Evolutionary conservation across 1,140 invertebrate genomes (phyloP).

Genomic region (Pararge aegeria): DNA sequence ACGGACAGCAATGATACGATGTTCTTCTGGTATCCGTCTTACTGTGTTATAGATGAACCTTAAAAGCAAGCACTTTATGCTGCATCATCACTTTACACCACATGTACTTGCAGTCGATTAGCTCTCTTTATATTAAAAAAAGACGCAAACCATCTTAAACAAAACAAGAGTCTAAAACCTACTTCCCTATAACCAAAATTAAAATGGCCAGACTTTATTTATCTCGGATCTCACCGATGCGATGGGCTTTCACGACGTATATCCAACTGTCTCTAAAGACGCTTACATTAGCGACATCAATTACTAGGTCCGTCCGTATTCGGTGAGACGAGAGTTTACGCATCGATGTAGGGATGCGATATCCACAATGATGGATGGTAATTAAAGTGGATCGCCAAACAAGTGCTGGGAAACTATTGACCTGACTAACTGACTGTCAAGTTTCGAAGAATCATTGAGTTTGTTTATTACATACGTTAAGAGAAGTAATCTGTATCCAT

Average conservation of each 20-base stretch:
- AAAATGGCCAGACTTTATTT: neutral
- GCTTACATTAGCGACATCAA: conserved; percentile 53
- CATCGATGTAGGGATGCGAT: conserved; percentile 47
- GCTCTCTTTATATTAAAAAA: no score
- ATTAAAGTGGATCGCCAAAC: conserved; percentile 59
- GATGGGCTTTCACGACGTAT: neutral
- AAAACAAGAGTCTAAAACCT: no score
- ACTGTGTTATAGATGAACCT: no score
- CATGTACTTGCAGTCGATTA: no score
- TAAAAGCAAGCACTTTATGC: no score
- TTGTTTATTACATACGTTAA: neutral
- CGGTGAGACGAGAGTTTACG: conserved; percentile 29
- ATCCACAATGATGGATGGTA: conserved; percentile 56
- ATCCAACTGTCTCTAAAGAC: conserved; percentile 21
- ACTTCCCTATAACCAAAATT: conserved; percentile 1
- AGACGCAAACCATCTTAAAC: no score
- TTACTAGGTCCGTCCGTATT: conserved; percentile 48
- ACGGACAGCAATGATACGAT: no score
- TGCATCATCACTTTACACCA: no score
- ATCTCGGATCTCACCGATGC: conserved; percentile 1
- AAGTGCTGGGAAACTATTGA: conserved; percentile 34
- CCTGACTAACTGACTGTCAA: conserved; percentile 25
- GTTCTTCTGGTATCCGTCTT: no score
- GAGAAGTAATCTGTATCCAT: neutral
- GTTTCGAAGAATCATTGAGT: conserved; percentile 17